Evolutionary conservation across 2,797 vertebrate species (phyloP).

Genomic region (Microctenopoma lineatum): DNA sequence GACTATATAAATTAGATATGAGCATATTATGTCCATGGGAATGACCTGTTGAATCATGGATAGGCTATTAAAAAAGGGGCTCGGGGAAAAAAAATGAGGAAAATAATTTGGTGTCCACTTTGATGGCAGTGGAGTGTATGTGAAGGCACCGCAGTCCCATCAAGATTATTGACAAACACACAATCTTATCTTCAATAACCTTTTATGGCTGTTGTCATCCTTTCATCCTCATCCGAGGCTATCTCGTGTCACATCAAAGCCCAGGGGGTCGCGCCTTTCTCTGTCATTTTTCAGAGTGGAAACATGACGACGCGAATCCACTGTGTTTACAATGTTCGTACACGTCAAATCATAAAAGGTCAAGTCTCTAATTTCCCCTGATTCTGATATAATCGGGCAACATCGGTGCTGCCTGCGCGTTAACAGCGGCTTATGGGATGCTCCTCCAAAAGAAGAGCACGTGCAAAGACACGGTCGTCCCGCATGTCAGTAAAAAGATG

Average conservation of each 20-base stretch:
- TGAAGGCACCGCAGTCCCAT: slow-evolving; percentile 2
- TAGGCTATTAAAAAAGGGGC: slow-evolving; percentile 54
- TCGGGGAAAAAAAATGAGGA: slow-evolving; percentile 18
- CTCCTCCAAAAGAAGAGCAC: slow-evolving; percentile 41
- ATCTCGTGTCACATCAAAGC: slow-evolving; percentile 53
- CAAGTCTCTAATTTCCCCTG: slow-evolving; percentile 59
- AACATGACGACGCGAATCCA: slow-evolving; percentile 69
- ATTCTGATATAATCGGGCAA: slow-evolving; percentile 70
- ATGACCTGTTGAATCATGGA: slow-evolving; percentile 80
- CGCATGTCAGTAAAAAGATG: slow-evolving; percentile 25
- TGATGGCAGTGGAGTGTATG: slow-evolving; percentile 12
- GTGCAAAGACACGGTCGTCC: slow-evolving; percentile 3
- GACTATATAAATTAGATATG: slow-evolving; percentile 74
- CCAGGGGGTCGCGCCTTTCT: slow-evolving; percentile 15
- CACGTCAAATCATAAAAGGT: slow-evolving; percentile 77
- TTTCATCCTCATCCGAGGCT: slow-evolving; percentile 54
- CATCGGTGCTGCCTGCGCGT: slow-evolving; percentile 56
- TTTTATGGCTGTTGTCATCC: slow-evolving; percentile 52
- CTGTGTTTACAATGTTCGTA: slow-evolving; percentile 73
- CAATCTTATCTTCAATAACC: slow-evolving; percentile 44
- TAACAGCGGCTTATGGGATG: slow-evolving; percentile 38
- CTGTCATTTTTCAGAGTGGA: slow-evolving; percentile 52
- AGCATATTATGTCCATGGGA: slow-evolving; percentile 75
- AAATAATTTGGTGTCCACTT: slow-evolving; percentile 47
- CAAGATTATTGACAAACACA: slow-evolving; percentile 17